Evolutionary conservation across 2,113 vertebrate genomes (phyloP).

Genomic region (Aramus guarauna): DNA sequence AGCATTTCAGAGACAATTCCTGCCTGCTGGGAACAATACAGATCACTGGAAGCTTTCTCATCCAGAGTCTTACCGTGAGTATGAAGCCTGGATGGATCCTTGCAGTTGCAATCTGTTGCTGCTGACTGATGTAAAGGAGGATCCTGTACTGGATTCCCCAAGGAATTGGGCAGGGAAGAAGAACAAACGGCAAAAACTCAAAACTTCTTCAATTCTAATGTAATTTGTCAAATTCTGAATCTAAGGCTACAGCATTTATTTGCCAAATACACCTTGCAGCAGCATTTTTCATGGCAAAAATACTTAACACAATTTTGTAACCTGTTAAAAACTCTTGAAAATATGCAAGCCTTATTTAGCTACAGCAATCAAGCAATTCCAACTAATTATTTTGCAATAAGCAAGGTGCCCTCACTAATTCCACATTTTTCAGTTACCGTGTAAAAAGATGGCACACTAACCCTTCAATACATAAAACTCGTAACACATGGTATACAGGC

Average conservation of each 20-base stretch:
- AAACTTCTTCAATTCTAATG: not conserved
- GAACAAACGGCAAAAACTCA: conserved; percentile 3
- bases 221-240: not conserved
- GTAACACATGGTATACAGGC: not conserved
- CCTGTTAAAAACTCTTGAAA: not conserved
- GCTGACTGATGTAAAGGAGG: conserved; percentile 92
- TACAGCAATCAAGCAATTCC: not conserved
- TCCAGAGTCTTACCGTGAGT: conserved; percentile 80
- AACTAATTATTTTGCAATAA: not conserved
- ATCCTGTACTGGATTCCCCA: conserved; percentile 87
- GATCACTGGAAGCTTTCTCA: not conserved
- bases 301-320: not conserved
- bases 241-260: not conserved
- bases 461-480: not conserved
- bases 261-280: not conserved
- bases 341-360: not conserved
- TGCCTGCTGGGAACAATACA: not conserved
- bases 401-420: not conserved
- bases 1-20: not conserved
- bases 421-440: not conserved
- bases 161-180: not conserved
- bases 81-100: conserved; percentile 86
- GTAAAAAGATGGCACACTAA: not conserved
- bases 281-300: not conserved
- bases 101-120: conserved; percentile 86